These are phyloP conservation scores for Herminia tarsipennalis DNA, from an alignment of 2,888 invertebrate species.

Conservation along the genomic window DNA sequence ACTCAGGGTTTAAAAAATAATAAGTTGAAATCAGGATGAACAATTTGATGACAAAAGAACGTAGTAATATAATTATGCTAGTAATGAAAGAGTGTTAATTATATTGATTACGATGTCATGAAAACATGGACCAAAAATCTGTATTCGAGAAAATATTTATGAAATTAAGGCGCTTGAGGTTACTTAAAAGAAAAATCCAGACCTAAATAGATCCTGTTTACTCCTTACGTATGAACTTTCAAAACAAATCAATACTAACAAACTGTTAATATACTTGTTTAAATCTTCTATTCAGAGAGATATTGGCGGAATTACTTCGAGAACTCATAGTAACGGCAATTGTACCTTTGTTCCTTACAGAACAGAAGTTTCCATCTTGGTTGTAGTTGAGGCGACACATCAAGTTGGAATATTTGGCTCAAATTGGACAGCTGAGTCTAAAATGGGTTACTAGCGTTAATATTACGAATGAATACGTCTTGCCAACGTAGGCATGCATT, in stretches of 20 bases:
- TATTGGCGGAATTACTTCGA: conserved; percentile 17
- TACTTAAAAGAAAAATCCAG: too few species aligned
- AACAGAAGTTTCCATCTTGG: conserved; percentile 41
- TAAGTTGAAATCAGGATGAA: too few species aligned
- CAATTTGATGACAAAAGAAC: too few species aligned
- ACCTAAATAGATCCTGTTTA: too few species aligned
- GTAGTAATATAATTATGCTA: too few species aligned
- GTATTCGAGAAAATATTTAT: too few species aligned
- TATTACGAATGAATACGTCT: conserved; percentile 13
- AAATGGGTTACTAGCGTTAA: conserved; percentile 28
- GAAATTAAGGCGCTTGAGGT: too few species aligned
- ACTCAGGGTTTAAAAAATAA: too few species aligned
- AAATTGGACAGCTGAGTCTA: conserved; percentile 46
- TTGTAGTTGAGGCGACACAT: conserved; percentile 51
- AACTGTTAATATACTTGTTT: conserved; percentile 4
- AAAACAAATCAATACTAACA: conserved; percentile 1
- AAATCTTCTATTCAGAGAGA: conserved; percentile 7
- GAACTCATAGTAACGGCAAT: conserved; percentile 29
- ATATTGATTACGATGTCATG: too few species aligned
- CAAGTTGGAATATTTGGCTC: conserved; percentile 52
- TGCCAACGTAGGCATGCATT: neutral
- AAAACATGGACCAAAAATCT: too few species aligned
- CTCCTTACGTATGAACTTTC: too few species aligned
- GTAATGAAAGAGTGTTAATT: too few species aligned
- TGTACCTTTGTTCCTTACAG: conserved; percentile 34